A percentile compares a stretch with the other conserved stretches of the same genome.
These are phyloP conservation scores for Leptura quadrifasciata DNA, from an alignment of 2,888 invertebrate species.

Conservation along the genomic window DNA sequence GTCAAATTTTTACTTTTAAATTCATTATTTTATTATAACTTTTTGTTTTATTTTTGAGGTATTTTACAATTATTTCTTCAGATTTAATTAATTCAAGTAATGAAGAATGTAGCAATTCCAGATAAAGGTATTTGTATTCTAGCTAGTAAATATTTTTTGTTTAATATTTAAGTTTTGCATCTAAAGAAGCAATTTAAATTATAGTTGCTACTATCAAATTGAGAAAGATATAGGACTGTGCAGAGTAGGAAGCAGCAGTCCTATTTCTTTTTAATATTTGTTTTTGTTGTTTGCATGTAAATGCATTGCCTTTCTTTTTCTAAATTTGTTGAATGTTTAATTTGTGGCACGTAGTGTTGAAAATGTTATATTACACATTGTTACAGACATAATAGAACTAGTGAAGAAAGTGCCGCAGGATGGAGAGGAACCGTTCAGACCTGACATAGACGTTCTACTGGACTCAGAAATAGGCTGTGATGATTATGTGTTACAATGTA, in stretches of 20 bases:
- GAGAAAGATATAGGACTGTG: not conserved
- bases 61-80: constrained; percentile 41
- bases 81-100: constrained; percentile 39
- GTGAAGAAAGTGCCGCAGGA: constrained; percentile 83
- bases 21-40: constrained; percentile 29
- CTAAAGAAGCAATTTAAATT: not conserved
- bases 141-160: constrained; percentile 6
- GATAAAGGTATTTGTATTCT: constrained; percentile 47
- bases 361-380: not conserved
- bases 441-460: constrained; percentile 83
- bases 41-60: constrained; percentile 44
- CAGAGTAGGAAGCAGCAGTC: not conserved
- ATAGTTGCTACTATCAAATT: constrained; percentile 21
- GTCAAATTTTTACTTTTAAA: not conserved
- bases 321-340: not conserved
- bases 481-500: constrained; percentile 87
- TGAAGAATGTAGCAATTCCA: constrained; percentile 51
- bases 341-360: not conserved
- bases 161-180: constrained; percentile 27
- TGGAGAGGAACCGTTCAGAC: constrained; percentile 86
- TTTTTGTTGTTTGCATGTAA: not conserved
- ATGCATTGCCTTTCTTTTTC: constrained; percentile 6
- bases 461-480: constrained; percentile 85
- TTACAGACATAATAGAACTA: constrained; percentile 88
- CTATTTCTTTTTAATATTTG: not conserved